phyloP scores from a whole-genome alignment of 2,888 invertebrate genomes.

The Stegophylla sp. region DNA sequence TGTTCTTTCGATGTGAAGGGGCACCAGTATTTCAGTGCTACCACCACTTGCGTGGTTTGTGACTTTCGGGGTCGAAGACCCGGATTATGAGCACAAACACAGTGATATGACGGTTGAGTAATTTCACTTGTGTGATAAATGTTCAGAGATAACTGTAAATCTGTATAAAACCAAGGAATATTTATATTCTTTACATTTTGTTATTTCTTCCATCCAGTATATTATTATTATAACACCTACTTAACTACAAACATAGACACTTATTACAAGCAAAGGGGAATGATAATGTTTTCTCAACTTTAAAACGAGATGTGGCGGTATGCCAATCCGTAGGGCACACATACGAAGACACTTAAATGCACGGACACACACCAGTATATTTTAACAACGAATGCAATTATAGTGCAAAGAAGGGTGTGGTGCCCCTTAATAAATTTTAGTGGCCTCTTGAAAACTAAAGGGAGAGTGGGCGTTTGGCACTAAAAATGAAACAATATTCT shows the following conservation, averaged over 20 bases:
- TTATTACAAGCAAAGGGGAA: conserved; percentile 21
- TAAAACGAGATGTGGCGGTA: conserved; percentile 39
- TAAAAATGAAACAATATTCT: conserved; percentile 58
- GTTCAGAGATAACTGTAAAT: conserved; percentile 56
- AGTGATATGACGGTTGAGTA: conserved; percentile 58
- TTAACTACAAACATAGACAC: conserved; percentile 19
- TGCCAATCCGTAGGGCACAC: conserved; percentile 44
- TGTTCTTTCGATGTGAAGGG: conserved; percentile 49
- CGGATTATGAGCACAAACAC: conserved; percentile 55
- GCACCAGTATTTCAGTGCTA: conserved; percentile 55
- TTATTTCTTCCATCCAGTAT: conserved; percentile 12
- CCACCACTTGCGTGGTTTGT: conserved; percentile 59
- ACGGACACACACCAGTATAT: conserved; percentile 27
- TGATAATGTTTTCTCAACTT: conserved; percentile 34
- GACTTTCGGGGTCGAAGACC: conserved; percentile 59
- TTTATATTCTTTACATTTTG: conserved; percentile 7
- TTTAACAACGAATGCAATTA: conserved; percentile 55
- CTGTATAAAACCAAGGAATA: conserved; percentile 43
- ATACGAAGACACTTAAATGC: conserved; percentile 53
- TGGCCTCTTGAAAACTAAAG: conserved; percentile 43
- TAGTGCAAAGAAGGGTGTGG: conserved; percentile 57
- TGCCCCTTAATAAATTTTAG: conserved; percentile 52
- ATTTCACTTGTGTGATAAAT: conserved; percentile 56
- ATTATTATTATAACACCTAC: conserved; percentile 37
- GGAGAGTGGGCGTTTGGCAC: conserved; percentile 59